Conservation (phyloP, 2,888 invertebrate genomes). For the Alviniconcha strummeri region DNA sequence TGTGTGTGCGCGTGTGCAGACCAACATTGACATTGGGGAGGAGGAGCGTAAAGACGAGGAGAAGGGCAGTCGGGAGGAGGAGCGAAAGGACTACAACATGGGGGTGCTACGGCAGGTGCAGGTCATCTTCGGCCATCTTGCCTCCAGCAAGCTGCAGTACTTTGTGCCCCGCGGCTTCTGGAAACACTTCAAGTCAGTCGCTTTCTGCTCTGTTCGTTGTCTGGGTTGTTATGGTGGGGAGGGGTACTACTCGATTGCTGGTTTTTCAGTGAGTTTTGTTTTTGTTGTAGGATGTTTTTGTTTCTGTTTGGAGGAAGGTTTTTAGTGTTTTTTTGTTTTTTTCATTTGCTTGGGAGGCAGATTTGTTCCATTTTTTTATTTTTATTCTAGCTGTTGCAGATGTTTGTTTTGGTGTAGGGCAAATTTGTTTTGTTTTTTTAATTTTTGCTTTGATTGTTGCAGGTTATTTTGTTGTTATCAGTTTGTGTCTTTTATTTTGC, state of each 20-base stretch:
- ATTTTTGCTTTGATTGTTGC: too few relatives aligned
- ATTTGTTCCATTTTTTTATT: too few relatives aligned
- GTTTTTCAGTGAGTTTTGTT: not conserved
- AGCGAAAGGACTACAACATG: conserved; percentile 87
- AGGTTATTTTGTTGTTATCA: too few relatives aligned
- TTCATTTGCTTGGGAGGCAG: too few relatives aligned
- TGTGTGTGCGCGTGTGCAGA: conserved; percentile 43
- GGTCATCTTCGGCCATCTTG: conserved; percentile 97
- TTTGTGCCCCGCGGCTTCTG: conserved; percentile 98
- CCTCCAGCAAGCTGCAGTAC: conserved; percentile 95
- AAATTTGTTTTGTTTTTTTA: too few relatives aligned
- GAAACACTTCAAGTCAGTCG: conserved; percentile 95
- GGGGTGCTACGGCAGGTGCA: conserved; percentile 97
- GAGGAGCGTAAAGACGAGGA: conserved; percentile 92
- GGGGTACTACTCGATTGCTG: not conserved
- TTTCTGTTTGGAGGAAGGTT: not conserved
- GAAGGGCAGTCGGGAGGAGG: conserved; percentile 74
- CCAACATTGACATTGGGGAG: conserved; percentile 78
- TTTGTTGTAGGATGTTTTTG: not conserved
- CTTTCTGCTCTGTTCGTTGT: not conserved
- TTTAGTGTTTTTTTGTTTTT: too few relatives aligned
- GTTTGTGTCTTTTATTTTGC: too few relatives aligned
- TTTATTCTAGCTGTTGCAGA: too few relatives aligned
- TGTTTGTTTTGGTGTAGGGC: too few relatives aligned
- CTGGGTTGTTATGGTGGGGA: not conserved